A percentile compares a stretch with the other conserved stretches of the same genome.
Evolutionary conservation across 64 coral and sea anemone species (phyloP).

Genomic region (Montipora cactus): DNA sequence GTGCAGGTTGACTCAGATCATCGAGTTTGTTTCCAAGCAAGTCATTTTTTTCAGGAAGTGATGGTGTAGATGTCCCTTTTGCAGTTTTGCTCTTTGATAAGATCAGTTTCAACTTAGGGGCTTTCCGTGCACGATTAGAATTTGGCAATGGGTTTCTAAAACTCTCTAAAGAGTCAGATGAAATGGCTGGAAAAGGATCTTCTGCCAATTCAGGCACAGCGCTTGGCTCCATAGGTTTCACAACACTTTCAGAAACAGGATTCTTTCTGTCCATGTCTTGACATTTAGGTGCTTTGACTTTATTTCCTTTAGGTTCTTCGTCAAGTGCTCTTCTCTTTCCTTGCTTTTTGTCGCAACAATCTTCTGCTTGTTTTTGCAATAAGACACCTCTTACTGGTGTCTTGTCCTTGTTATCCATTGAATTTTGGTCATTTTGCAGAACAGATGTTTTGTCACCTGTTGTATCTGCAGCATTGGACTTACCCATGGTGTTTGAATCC

Average conservation of each 20-base stretch:
- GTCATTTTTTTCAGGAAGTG: background rate
- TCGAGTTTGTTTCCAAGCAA: background rate
- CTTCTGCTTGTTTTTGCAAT: background rate
- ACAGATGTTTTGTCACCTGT: background rate
- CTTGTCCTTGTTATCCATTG: background rate
- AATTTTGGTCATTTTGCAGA: background rate
- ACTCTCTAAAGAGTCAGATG: background rate
- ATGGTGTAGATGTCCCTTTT: background rate
- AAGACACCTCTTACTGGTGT: background rate
- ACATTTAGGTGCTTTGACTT: background rate
- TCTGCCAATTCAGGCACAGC: constrained; percentile 3
- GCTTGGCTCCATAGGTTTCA: background rate
- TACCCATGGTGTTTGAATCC: background rate
- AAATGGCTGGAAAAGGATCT: constrained; percentile 1
- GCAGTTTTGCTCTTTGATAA: background rate
- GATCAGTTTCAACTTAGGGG: constrained; percentile 41
- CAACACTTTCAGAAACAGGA: background rate
- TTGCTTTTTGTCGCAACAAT: background rate
- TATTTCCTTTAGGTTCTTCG: background rate
- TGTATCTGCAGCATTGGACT: background rate
- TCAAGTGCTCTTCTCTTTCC: background rate
- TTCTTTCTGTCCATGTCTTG: background rate
- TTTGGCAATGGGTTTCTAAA: constrained; percentile 14
- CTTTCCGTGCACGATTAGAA: background rate
- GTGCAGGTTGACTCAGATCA: background rate